A percentile compares a stretch with the other conserved stretches of the same genome.
Evolutionary conservation across 1,140 invertebrate species (phyloP).

Genomic region (Microplitis mediator): DNA sequence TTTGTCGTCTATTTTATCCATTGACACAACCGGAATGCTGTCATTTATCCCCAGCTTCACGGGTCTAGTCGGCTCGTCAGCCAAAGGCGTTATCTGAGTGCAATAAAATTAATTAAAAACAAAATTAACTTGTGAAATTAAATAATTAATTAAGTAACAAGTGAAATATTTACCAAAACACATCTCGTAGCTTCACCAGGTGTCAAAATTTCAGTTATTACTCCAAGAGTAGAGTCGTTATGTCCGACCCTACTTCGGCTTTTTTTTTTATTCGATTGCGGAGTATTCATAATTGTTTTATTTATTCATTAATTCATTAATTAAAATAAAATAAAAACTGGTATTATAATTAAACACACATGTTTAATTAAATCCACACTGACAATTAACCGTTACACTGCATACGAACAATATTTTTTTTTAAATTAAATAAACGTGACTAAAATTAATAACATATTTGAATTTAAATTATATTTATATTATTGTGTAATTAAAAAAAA

Average conservation of each 20-base stretch:
- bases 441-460: too few relatives aligned
- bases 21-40: slow-evolving; percentile 49
- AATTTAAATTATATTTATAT: too few relatives aligned
- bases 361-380: too few relatives aligned
- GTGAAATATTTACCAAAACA: slow-evolving; percentile 46
- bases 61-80: slow-evolving; percentile 51
- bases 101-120: neutral
- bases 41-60: slow-evolving; percentile 54
- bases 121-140: too few relatives aligned
- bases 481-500: too few relatives aligned
- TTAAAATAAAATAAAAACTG: too few relatives aligned
- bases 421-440: too few relatives aligned
- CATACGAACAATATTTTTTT: too few relatives aligned
- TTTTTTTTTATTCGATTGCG: slow-evolving; percentile 56
- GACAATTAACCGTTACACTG: too few relatives aligned
- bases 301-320: too few relatives aligned
- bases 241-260: slow-evolving; percentile 50
- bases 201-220: slow-evolving; percentile 43
- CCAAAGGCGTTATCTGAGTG: slow-evolving; percentile 49
- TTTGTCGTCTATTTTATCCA: slow-evolving; percentile 47
- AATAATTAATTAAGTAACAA: too few relatives aligned
- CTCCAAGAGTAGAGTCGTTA: slow-evolving; percentile 38
- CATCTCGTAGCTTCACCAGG: slow-evolving; percentile 51
- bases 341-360: too few relatives aligned
- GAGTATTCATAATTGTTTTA: slow-evolving; percentile 47